These are phyloP conservation scores for Colletes latitarsis DNA, from an alignment of 1,140 invertebrate genomes.

Conservation along the genomic window DNA sequence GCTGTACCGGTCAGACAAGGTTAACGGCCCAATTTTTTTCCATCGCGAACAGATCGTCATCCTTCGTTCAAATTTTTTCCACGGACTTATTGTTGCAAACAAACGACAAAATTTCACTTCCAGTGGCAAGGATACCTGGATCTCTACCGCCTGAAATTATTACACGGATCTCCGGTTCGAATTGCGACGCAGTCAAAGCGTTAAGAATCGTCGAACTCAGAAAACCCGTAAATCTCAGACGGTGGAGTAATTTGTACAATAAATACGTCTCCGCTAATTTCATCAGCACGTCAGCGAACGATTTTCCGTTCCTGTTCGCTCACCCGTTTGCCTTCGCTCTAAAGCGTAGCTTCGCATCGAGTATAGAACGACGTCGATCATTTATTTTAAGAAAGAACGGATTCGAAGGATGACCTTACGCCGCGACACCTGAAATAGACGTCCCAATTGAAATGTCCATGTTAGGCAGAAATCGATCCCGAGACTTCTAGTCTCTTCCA, in stretches of 20 bases:
- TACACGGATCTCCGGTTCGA: background rate
- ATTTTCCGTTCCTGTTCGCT: conserved; percentile 28
- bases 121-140: background rate
- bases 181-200: background rate
- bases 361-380: background rate
- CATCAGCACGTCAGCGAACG: conserved; percentile 33
- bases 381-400: conserved; percentile 8
- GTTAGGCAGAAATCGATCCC: conserved; percentile 21
- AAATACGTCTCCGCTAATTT: conserved; percentile 54
- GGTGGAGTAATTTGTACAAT: conserved; percentile 46
- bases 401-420: conserved; percentile 8
- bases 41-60: conserved; percentile 16
- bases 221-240: conserved; percentile 3
- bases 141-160: background rate
- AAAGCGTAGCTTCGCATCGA: background rate
- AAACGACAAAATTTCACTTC: background rate
- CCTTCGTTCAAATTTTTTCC: conserved; percentile 20
- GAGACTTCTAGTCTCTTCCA: background rate
- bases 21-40: conserved; percentile 58
- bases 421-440: background rate
- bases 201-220: background rate
- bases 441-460: conserved; percentile 10
- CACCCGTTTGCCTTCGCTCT: conserved; percentile 20
- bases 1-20: conserved; percentile 48
- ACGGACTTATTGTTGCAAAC: conserved; percentile 18